Conservation (phyloP, 2,113 vertebrate species). For the Eptatretus burgeri region DNA sequence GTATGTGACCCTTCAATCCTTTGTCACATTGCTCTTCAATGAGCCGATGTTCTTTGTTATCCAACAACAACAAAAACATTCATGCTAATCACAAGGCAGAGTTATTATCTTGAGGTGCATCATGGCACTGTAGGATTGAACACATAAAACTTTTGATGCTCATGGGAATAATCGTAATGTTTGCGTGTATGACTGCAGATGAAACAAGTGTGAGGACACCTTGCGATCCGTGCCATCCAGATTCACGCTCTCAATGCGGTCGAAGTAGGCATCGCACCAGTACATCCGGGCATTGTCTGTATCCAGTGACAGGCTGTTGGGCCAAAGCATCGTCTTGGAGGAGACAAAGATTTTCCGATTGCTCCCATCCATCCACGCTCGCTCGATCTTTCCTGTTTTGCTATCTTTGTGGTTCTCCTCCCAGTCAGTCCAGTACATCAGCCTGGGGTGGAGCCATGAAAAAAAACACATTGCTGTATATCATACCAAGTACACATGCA, state of each 20-base stretch:
- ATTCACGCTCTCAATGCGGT: not conserved
- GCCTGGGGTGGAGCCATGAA: not conserved
- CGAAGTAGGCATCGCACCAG: constrained; percentile 1
- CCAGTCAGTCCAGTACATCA: constrained; percentile 7
- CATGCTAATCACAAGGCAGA: too few species aligned
- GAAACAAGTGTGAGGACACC: not conserved
- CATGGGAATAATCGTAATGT: not conserved
- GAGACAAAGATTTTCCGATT: not conserved
- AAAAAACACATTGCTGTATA: too few species aligned
- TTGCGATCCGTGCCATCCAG: constrained; percentile 5
- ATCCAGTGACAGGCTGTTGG: constrained; percentile 3
- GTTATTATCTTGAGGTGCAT: too few species aligned
- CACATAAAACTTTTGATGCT: too few species aligned
- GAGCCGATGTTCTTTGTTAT: too few species aligned
- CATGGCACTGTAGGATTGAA: too few species aligned
- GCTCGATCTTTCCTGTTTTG: constrained; percentile 1
- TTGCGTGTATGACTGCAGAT: not conserved
- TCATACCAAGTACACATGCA: too few species aligned
- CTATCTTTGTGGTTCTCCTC: not conserved
- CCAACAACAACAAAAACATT: too few species aligned
- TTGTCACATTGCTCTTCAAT: too few species aligned
- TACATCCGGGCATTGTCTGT: not conserved
- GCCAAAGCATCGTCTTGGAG: constrained; percentile 5
- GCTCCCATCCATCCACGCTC: constrained; percentile 3
- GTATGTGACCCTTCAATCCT: too few species aligned